Conservation (phyloP, 1,140 invertebrate species). For the Diachasma alloeum region DNA sequence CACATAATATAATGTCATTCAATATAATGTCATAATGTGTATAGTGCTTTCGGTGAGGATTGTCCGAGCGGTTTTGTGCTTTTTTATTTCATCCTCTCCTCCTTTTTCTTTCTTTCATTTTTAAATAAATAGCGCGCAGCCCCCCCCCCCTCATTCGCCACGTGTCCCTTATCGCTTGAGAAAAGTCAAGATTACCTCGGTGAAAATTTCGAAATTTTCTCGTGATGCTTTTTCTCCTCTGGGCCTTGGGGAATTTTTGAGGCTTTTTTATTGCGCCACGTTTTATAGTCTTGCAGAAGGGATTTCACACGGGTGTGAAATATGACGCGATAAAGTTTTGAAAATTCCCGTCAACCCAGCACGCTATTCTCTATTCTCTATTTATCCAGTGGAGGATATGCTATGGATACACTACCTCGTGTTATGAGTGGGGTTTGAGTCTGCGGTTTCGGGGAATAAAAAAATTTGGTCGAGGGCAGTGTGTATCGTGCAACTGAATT, state of each 20-base stretch:
- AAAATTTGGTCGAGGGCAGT: not conserved
- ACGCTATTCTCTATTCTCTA: not conserved
- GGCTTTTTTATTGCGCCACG: not conserved
- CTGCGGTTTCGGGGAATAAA: not conserved
- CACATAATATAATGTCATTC: too few relatives aligned
- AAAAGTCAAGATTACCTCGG: not conserved
- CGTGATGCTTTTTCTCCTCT: not conserved
- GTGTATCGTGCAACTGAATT: conserved; percentile 20
- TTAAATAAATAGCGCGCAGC: not conserved
- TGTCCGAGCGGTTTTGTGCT: not conserved
- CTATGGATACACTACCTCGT: not conserved
- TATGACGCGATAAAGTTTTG: conserved; percentile 27
- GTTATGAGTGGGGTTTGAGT: not conserved
- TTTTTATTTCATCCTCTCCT: not conserved
- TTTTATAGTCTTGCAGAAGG: not conserved
- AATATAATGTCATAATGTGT: too few relatives aligned
- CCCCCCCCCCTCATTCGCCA: not conserved
- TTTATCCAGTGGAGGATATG: conserved; percentile 9
- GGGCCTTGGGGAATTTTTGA: not conserved
- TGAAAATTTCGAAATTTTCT: not conserved
- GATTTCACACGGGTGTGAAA: conserved; percentile 11
- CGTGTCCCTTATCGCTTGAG: not conserved
- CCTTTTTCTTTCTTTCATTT: too few relatives aligned
- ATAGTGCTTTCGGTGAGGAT: conserved; percentile 3
- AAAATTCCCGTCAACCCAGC: conserved; percentile 21